Conservation (phyloP, 1,140 invertebrate genomes). For the Batillaria attramentaria region DNA sequence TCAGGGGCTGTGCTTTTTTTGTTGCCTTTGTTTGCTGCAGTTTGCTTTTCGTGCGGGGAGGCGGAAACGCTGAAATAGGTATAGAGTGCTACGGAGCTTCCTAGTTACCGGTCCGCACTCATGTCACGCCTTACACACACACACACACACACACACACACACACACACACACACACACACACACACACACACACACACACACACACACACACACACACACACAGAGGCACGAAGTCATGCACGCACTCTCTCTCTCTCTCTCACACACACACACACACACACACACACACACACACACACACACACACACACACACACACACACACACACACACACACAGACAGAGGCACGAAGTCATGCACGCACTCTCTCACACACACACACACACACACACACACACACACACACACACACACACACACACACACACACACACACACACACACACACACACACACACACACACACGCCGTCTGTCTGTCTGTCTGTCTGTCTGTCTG, state of each 20-base stretch:
- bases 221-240: not conserved
- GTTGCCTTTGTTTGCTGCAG: no score
- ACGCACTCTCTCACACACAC: not conserved
- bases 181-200: not conserved
- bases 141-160: not conserved
- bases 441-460: not conserved
- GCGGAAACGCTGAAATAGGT: no score
- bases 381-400: conserved; percentile 2
- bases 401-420: conserved; percentile 2
- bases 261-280: not conserved
- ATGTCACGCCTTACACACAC: no score
- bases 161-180: not conserved
- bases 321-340: not conserved
- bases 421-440: conserved; percentile 2
- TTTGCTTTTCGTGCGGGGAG: no score
- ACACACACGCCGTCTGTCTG: not conserved
- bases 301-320: not conserved
- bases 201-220: not conserved
- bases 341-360: not conserved
- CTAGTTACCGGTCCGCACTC: no score
- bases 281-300: conserved; percentile 2
- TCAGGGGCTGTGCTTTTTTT: no score
- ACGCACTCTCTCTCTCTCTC: not conserved
- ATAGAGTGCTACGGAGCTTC: no score
- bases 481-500: not conserved